These are phyloP conservation scores for Arothron firmamentum DNA, from an alignment of 2,113 vertebrate species.

Conservation along the genomic window DNA sequence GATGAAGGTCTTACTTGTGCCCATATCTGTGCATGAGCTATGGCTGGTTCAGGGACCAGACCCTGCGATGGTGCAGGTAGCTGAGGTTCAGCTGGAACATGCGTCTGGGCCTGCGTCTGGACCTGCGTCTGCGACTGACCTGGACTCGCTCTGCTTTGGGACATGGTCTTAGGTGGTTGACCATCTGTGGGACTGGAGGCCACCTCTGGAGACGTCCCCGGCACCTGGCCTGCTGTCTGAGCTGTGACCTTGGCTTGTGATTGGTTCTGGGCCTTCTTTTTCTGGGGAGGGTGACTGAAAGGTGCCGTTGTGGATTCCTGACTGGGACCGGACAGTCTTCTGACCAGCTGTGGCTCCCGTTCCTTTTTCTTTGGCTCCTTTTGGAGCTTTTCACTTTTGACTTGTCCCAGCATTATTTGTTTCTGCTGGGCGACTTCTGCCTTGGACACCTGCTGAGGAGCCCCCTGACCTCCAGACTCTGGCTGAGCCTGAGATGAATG, in stretches of 20 bases:
- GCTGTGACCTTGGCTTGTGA: neutral
- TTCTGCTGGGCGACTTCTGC: neutral
- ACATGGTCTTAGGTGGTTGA: slow-evolving; percentile 14
- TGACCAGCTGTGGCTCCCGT: neutral
- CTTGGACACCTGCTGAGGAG: neutral
- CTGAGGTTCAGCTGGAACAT: slow-evolving; percentile 23
- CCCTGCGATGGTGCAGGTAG: slow-evolving; percentile 7
- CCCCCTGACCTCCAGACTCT: slow-evolving; percentile 4
- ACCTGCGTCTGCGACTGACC: slow-evolving; percentile 13
- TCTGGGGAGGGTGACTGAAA: slow-evolving; percentile 20
- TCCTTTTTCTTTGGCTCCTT: slow-evolving; percentile 1
- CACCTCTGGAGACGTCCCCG: slow-evolving; percentile 9
- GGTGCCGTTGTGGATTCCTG: slow-evolving; percentile 14
- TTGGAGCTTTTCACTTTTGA: neutral
- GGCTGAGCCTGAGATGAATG: slow-evolving; percentile 12
- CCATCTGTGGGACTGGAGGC: neutral
- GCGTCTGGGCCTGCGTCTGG: slow-evolving; percentile 14
- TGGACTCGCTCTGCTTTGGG: slow-evolving; percentile 21
- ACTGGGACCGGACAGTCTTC: slow-evolving; percentile 14
- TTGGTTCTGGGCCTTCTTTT: slow-evolving; percentile 19
- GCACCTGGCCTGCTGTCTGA: neutral
- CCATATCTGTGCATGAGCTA: slow-evolving; percentile 45
- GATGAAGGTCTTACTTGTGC: slow-evolving; percentile 35
- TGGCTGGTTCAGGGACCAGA: slow-evolving; percentile 16
- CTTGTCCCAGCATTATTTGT: slow-evolving; percentile 10